Evolutionary conservation across 2,797 vertebrate genomes (phyloP), one percentile per base, ranked within the genome.

Genomic region (Tachyglossus aculeatus): DNA sequence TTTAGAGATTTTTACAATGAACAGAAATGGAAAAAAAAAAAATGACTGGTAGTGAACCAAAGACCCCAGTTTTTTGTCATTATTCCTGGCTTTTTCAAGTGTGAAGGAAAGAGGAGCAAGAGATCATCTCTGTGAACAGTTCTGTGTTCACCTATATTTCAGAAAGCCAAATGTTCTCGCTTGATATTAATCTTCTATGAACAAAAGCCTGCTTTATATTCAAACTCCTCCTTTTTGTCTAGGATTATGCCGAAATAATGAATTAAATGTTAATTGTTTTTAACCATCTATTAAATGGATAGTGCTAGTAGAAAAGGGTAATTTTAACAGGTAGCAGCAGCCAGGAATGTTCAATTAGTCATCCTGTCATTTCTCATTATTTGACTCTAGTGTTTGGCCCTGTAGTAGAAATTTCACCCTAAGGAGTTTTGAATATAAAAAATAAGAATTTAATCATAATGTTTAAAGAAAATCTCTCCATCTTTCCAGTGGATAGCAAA

Each of bases 361-460:
- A 44, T 14, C 22, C 14, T 52, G 37, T 55, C 44, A 18, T 47
- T 59, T 62, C 22, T 59, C 61, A 39, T 62, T 67, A 45, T 5
- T 57, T 32, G 31, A 32, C 27, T 31, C 12, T 11, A 8, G 9
- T 33, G 47, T 32, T 47, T 6, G n/a, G 34, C 22, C 16, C 19
- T 41, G 41, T 32, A 68, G 21, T 19, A 59, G 41, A 67, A 39
- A 18, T 6, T 14, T 24, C 25, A 34, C 36, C 57, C 34, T 41
- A 21, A 48, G 65, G 66, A 76, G 44, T 36, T 22, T 64, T 55
- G 22, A 7, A n/a, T n/a, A n/a, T n/a, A 19, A 32, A 39, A 64
- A 64, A 63, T 29, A 56, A 61, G 54, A 55, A 43, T 62, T 52
- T 59, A 57, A 55, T 50, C 33, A 7, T 60, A 27, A 72, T 75